Conservation (phyloP, 2,113 vertebrate genomes). For the Salvelinus sp. region DNA sequence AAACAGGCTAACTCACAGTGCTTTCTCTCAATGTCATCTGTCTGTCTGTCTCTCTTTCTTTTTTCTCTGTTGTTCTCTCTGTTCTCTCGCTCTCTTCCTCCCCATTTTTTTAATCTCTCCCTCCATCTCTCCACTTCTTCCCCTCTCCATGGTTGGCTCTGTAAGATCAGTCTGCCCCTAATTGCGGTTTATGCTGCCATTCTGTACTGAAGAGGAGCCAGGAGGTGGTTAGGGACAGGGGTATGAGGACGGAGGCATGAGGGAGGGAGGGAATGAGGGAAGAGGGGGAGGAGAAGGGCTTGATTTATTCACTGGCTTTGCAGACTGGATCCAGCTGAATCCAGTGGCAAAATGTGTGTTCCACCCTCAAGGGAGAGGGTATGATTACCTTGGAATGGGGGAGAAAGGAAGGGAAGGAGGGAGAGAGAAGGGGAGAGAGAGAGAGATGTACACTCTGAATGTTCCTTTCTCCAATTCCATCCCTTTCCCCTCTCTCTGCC, state of each 20-base stretch:
- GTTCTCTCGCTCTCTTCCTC: neutral
- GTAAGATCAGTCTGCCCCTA: slow-evolving; percentile 8
- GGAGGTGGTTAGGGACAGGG: slow-evolving; percentile 19
- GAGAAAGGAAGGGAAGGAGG: neutral
- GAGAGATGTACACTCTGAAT: neutral
- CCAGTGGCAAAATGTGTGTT: slow-evolving; percentile 7
- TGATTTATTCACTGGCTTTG: slow-evolving; percentile 15
- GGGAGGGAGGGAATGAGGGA: neutral
- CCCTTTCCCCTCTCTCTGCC: slow-evolving; percentile 19
- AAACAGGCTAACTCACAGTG: neutral
- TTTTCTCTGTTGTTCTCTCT: neutral
- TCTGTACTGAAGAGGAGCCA: slow-evolving; percentile 23
- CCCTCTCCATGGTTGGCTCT: neutral
- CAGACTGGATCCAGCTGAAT: slow-evolving; percentile 20
- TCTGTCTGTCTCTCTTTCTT: neutral
- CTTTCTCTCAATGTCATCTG: slow-evolving; percentile 1
- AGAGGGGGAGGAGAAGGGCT: neutral
- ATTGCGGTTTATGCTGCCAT: slow-evolving; percentile 17
- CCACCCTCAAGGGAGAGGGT: slow-evolving; percentile 1
- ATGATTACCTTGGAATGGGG: slow-evolving; percentile 15
- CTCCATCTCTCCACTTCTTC: neutral
- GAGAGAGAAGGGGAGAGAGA: neutral
- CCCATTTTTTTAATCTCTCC: neutral
- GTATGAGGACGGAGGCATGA: slow-evolving; percentile 10
- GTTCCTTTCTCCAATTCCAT: neutral